These are phyloP conservation scores for Pollenia labialis DNA, from an alignment of 2,888 invertebrate species.

Conservation along the genomic window DNA sequence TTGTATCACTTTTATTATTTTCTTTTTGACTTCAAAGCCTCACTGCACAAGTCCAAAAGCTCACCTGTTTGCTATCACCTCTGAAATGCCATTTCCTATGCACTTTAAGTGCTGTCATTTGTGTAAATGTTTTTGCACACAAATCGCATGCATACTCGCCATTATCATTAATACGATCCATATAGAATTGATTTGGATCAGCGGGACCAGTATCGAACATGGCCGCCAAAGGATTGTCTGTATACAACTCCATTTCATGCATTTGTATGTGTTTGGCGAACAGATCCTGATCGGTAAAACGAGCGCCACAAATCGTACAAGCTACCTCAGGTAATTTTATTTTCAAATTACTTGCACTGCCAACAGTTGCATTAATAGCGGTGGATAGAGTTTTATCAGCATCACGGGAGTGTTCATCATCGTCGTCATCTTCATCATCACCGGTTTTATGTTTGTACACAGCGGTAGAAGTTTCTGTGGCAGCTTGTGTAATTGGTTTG, in stretches of 20 bases:
- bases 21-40: constrained; percentile 75
- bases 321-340: constrained; percentile 82
- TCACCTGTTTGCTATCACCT: constrained; percentile 85
- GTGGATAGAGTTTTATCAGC: constrained; percentile 55
- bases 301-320: constrained; percentile 83
- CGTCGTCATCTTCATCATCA: constrained; percentile 65
- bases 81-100: constrained; percentile 85
- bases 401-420: constrained; percentile 71
- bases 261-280: constrained; percentile 83
- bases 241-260: constrained; percentile 83
- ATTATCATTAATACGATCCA: constrained; percentile 83
- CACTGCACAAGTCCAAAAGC: constrained; percentile 83
- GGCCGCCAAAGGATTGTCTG: constrained; percentile 83
- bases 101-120: constrained; percentile 84
- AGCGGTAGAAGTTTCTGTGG: constrained; percentile 76
- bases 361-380: constrained; percentile 49
- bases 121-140: constrained; percentile 83
- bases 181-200: constrained; percentile 82
- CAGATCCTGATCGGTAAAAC: constrained; percentile 83
- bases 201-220: constrained; percentile 84
- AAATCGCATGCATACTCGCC: constrained; percentile 84
- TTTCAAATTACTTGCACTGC: constrained; percentile 75
- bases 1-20: constrained; percentile 37
- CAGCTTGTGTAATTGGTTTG: constrained; percentile 77
- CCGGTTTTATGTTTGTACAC: constrained; percentile 76